phyloP scores from a whole-genome alignment of 1,140 invertebrate genomes.

The Holcopasites calliopsidis region DNA sequence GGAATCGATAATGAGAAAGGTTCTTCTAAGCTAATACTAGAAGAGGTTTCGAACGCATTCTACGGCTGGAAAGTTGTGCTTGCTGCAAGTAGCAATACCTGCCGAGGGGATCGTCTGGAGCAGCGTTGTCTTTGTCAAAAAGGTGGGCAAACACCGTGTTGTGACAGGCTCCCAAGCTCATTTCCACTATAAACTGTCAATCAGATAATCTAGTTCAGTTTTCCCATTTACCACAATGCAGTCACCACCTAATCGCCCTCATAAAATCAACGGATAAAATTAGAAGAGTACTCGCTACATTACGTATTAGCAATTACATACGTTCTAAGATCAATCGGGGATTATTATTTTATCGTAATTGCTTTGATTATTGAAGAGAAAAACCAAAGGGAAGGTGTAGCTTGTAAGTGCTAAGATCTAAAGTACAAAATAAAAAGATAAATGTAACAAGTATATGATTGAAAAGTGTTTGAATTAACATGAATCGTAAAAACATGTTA shows the following conservation, averaged over 20 bases:
- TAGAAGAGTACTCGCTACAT: background rate
- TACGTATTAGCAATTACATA: background rate
- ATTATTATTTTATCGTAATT: background rate
- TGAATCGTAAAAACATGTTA: background rate
- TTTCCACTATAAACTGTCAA: constrained; percentile 79
- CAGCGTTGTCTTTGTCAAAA: constrained; percentile 90
- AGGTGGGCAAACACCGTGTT: constrained; percentile 78
- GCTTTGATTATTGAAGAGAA: background rate
- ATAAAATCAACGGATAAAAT: constrained; percentile 10
- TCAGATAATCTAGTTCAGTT: constrained; percentile 73
- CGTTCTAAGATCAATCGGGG: background rate
- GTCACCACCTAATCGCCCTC: constrained; percentile 60
- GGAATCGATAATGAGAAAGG: background rate
- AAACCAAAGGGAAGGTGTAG: background rate
- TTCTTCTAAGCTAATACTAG: constrained; percentile 38
- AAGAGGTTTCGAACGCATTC: constrained; percentile 33
- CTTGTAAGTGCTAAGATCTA: background rate
- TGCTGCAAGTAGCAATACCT: constrained; percentile 82
- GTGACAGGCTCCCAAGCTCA: constrained; percentile 69
- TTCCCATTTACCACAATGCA: constrained; percentile 18
- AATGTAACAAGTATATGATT: background rate
- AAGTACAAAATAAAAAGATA: background rate
- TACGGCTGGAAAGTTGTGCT: constrained; percentile 44
- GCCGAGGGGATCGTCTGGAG: constrained; percentile 89
- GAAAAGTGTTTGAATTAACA: background rate